Conservation (phyloP, 2,888 invertebrate species). For the Pterostichus niger region DNA sequence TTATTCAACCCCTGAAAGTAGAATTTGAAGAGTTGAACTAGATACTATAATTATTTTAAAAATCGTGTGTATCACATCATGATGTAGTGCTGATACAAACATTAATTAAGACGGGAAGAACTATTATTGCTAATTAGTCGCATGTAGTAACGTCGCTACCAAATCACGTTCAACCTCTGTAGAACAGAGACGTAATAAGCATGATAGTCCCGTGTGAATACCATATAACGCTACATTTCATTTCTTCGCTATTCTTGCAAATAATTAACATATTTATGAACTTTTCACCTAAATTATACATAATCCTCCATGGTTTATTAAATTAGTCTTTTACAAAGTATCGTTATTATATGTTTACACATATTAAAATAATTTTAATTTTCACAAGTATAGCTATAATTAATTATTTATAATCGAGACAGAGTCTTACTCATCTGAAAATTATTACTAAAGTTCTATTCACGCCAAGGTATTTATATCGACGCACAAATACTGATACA, state of each 20-base stretch:
- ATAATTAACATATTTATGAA: constrained; percentile 27
- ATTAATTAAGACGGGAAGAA: constrained; percentile 22
- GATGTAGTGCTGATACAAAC: constrained; percentile 2
- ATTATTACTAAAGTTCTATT: too few species aligned
- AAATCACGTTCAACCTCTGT: constrained; percentile 10
- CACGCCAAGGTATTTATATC: too few species aligned
- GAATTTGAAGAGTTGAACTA: too few species aligned
- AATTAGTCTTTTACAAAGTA: neutral
- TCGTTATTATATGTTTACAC: neutral
- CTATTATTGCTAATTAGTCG: constrained; percentile 26
- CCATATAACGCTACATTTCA: neutral
- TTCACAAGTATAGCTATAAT: neutral
- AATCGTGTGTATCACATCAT: neutral
- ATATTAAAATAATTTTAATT: neutral
- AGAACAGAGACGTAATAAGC: neutral
- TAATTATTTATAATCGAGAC: neutral
- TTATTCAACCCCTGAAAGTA: too few species aligned
- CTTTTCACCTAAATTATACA: constrained; percentile 13
- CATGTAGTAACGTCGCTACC: neutral
- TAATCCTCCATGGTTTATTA: constrained; percentile 4
- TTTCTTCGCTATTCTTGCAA: neutral
- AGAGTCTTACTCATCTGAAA: too few species aligned
- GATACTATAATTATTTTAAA: too few species aligned
- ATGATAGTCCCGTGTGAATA: constrained; percentile 27
- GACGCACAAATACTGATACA: too few species aligned